Percentiles rank a stretch among this genome's conserved stretches.
Conservation (phyloP, 37 sponge, comb jelly and placozoan species). For the Halichondria panicea region DNA sequence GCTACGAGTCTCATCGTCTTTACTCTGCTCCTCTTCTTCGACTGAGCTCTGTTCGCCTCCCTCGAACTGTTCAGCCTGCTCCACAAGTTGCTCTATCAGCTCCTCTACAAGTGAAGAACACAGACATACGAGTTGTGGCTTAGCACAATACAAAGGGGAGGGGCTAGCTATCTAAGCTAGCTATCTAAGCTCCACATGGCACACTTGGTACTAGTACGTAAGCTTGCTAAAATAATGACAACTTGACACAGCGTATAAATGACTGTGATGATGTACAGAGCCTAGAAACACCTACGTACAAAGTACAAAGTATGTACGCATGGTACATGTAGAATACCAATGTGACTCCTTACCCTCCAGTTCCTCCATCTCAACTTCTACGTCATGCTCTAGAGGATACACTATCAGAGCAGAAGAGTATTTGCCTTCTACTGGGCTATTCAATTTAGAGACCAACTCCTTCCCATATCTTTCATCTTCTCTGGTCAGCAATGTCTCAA, state of each 20-base stretch:
- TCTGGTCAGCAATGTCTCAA: slow-evolving; percentile 72
- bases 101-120: slow-evolving; percentile 66
- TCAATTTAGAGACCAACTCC: slow-evolving; percentile 59
- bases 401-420: slow-evolving; percentile 63
- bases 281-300: too few species aligned
- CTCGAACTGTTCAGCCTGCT: slow-evolving; percentile 72
- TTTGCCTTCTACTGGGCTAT: slow-evolving; percentile 29
- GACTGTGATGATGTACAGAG: background rate
- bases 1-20: background rate
- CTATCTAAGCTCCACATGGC: too few species aligned
- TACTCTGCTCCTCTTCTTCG: background rate
- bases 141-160: too few species aligned
- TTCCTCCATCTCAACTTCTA: slow-evolving; percentile 64
- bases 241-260: background rate
- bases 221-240: too few species aligned
- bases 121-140: too few species aligned
- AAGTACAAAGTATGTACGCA: background rate
- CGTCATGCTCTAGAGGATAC: slow-evolving; percentile 54
- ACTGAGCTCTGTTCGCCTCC: slow-evolving; percentile 44
- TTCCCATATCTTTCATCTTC: slow-evolving; percentile 43
- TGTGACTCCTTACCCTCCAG: slow-evolving; percentile 61
- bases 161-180: too few species aligned
- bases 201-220: too few species aligned
- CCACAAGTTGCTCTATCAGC: slow-evolving; percentile 69
- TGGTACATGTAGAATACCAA: slow-evolving; percentile 1